Conservation (phyloP, 2,797 vertebrate species). For the Acipenser ruthenus region DNA sequence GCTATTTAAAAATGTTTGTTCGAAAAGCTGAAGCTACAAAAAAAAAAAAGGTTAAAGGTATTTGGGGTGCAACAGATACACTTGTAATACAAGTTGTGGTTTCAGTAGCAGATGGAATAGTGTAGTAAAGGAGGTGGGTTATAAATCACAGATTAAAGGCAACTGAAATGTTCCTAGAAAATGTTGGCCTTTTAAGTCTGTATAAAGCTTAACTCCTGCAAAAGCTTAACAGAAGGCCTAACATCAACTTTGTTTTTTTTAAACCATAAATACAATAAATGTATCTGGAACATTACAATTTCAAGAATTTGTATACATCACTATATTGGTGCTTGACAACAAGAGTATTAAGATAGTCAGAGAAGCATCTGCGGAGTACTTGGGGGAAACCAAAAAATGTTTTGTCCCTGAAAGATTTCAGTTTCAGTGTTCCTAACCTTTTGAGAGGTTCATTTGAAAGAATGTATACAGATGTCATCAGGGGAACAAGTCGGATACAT, state of each 20-base stretch:
- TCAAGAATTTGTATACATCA: too few species aligned
- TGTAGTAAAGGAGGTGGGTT: not conserved
- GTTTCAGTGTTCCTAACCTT: slow-evolving; percentile 8
- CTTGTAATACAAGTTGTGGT: not conserved
- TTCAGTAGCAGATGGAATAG: not conserved
- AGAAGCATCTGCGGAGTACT: not conserved
- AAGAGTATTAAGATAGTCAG: too few species aligned
- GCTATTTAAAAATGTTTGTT: too few species aligned
- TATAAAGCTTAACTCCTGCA: too few species aligned
- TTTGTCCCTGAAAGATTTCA: not conserved
- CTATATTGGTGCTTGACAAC: too few species aligned
- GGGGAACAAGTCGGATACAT: not conserved
- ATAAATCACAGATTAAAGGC: slow-evolving; percentile 1
- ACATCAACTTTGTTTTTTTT: too few species aligned
- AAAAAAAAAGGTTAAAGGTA: not conserved
- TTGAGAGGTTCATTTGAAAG: slow-evolving; percentile 6
- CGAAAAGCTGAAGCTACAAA: too few species aligned
- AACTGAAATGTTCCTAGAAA: not conserved
- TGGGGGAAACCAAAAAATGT: not conserved
- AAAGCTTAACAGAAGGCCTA: too few species aligned
- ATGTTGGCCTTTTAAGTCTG: not conserved
- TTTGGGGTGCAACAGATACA: not conserved
- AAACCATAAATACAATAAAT: too few species aligned
- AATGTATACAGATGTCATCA: not conserved
- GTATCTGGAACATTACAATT: too few species aligned